phyloP scores from a whole-genome alignment of 2,113 vertebrate species.

The Nestor notabilis region DNA sequence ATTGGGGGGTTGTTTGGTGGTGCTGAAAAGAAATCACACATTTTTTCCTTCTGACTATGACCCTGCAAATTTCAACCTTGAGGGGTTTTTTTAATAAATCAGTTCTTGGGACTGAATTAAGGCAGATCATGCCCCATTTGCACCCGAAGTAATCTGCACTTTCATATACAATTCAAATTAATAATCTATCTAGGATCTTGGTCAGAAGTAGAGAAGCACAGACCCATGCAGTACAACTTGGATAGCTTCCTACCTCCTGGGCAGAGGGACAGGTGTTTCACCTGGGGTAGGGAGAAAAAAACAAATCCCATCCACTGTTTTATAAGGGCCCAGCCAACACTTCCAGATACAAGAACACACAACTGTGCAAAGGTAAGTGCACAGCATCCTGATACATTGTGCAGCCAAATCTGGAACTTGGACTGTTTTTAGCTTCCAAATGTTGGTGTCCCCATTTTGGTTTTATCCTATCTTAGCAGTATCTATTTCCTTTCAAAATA shows the following conservation, averaged over 20 bases:
- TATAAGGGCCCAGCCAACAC: background rate
- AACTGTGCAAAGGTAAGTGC: background rate
- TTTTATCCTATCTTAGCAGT: background rate
- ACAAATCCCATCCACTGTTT: background rate
- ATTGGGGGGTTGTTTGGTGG: background rate
- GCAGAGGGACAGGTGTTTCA: background rate
- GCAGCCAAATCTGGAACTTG: background rate
- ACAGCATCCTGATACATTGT: background rate
- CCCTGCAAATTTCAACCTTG: background rate
- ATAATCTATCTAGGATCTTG: background rate
- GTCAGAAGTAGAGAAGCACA: background rate
- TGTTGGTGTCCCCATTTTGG: background rate
- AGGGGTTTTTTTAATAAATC: background rate
- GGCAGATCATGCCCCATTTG: background rate
- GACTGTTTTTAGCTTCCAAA: background rate
- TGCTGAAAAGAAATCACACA: background rate
- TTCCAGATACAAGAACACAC: background rate
- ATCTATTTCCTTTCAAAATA: background rate
- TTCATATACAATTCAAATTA: background rate
- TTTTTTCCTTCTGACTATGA: slow-evolving; percentile 26
- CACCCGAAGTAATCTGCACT: background rate
- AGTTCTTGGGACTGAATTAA: background rate
- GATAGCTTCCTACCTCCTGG: background rate
- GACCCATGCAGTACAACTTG: background rate
- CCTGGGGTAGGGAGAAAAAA: accelerated